Conservation (phyloP, 2,888 invertebrate genomes). For the Gortyna flavago region DNA sequence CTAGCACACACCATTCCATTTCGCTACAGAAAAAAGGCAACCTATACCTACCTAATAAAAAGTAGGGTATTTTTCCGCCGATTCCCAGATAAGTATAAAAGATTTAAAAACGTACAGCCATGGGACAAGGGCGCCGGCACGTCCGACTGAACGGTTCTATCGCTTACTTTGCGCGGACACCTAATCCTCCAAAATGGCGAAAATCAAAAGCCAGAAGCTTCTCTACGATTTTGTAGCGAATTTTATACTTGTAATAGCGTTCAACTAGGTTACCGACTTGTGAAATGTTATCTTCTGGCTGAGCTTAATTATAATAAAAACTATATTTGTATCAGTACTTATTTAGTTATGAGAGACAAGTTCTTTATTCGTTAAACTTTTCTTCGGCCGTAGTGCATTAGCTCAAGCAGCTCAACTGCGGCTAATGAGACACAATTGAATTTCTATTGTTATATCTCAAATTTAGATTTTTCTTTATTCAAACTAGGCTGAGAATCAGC, state of each 20-base stretch:
- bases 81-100: constrained; percentile 48
- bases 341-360: neutral
- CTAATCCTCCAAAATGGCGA: constrained; percentile 55
- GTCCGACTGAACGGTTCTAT: constrained; percentile 52
- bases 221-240: constrained; percentile 30
- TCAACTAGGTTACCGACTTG: neutral
- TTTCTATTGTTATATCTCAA: too few species aligned
- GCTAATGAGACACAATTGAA: too few species aligned
- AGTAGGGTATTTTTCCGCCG: constrained; percentile 13
- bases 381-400: too few species aligned
- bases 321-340: neutral
- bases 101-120: constrained; percentile 57
- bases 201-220: constrained; percentile 58
- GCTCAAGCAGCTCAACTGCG: too few species aligned
- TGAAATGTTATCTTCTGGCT: constrained; percentile 2
- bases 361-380: neutral
- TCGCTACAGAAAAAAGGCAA: constrained; percentile 21
- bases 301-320: neutral
- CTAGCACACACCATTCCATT: constrained; percentile 6
- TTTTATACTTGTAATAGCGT: constrained; percentile 34
- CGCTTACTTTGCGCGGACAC: constrained; percentile 57
- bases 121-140: constrained; percentile 45
- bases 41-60: constrained; percentile 18
- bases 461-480: too few species aligned
- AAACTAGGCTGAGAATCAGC: neutral